Evolutionary conservation across 1,140 invertebrate species (phyloP).

Genomic region (Drosophila ogumai): DNA sequence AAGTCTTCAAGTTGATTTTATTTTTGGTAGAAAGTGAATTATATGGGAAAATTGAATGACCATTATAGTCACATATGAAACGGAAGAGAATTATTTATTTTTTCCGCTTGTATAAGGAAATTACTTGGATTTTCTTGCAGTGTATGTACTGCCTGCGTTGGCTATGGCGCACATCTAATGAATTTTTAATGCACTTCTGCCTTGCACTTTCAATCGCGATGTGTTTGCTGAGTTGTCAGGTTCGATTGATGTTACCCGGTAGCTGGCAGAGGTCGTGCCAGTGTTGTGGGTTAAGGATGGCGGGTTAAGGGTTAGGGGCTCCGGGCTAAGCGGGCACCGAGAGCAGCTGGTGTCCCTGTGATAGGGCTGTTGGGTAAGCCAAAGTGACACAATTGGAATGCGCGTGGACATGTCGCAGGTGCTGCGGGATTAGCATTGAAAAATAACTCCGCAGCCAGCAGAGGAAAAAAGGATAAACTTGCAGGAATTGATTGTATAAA

Average conservation of each 20-base stretch:
- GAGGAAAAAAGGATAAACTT: not conserved
- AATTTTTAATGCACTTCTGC: constrained; percentile 75
- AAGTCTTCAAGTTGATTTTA: not conserved
- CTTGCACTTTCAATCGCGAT: constrained; percentile 59
- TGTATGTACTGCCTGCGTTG: constrained; percentile 19
- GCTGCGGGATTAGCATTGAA: constrained; percentile 44
- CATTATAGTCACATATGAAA: not conserved
- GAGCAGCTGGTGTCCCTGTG: constrained; percentile 24
- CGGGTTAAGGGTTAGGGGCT: constrained; percentile 13
- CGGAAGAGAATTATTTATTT: not conserved
- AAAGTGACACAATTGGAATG: constrained; percentile 52
- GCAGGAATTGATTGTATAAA: constrained; percentile 33
- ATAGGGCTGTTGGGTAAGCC: constrained; percentile 45
- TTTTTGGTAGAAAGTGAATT: not conserved
- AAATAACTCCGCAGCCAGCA: constrained; percentile 38
- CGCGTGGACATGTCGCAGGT: constrained; percentile 53
- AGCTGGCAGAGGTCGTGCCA: constrained; percentile 8
- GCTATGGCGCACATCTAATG: constrained; percentile 49
- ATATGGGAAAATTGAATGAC: not conserved
- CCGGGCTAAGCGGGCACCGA: not conserved
- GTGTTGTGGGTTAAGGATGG: constrained; percentile 5
- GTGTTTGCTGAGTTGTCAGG: constrained; percentile 56
- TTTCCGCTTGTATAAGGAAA: no score
- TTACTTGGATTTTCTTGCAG: not conserved
- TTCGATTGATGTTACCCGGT: constrained; percentile 39